Evolutionary conservation across 64 coral and sea anemone species (phyloP), one percentile per base, ranked within the genome.

Genomic region (Pocillopora damicornis): DNA sequence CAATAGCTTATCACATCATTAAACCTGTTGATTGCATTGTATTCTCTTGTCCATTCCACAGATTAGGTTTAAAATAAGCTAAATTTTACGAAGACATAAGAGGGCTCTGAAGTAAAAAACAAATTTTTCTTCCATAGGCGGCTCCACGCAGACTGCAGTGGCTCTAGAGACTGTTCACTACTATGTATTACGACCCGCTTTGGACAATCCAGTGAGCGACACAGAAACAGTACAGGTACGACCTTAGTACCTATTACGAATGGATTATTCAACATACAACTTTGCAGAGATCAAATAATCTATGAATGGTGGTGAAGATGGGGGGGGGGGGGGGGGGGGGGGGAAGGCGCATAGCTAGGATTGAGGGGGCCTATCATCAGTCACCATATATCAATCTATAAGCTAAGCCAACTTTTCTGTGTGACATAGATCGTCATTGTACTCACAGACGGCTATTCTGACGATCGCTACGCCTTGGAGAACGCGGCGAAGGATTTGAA

Each of bases 401-500:
- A 17, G 11, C 59, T 34, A 42, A 34, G 42, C 15, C 57, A 71
- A 16, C 11, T 63, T 11, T 61, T 85, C 1, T 72, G 22, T 72
- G 45, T 20, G 11, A 57, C 58, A 71, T 85, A 91, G 62, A 88
- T 92, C 16, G 86, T 92, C 35, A 60, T 92, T 59, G 37, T 92
- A n/a, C 86, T 92, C 1, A 92, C 91, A 58, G 91, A 92, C 60
- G 91, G 91, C 26, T 57, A 83, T 61, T 92, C 91, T 1, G 76
- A 81, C 77, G 78, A 82, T 11, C 25, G 61, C 15, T 3, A 4
- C 7, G 65, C 1, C 20, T 72, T 88, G 5, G 18, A 75, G 22
- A 26, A 35, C 0, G 76, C 25, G 14, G 91, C 76, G 4, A 37
- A 37, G 51, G 37, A 79, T 38, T 63, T 92, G 9, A 92, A 92